phyloP scores from a whole-genome alignment of 2,888 invertebrate species.

The Lycophotia porphyrea region DNA sequence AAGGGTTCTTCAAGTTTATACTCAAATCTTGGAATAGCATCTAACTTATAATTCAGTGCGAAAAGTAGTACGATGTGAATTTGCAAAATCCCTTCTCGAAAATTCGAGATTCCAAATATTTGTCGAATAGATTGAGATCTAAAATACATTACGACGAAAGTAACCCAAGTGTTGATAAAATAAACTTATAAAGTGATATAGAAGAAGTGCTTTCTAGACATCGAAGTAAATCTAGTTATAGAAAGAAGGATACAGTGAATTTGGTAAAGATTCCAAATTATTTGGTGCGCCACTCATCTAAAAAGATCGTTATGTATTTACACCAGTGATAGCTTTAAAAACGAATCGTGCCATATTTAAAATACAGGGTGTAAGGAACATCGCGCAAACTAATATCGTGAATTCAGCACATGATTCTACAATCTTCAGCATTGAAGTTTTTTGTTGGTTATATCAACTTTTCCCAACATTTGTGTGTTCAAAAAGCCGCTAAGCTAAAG shows the following conservation, averaged over 20 bases:
- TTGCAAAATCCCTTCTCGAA: constrained; percentile 17
- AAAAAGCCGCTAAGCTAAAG: no score
- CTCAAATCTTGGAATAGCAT: background rate
- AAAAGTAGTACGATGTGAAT: constrained; percentile 2
- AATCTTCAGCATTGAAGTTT: background rate
- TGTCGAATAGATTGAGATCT: constrained; percentile 30
- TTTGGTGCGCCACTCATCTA: constrained; percentile 35
- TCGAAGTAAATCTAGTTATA: constrained; percentile 9
- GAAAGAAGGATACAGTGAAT: constrained; percentile 15
- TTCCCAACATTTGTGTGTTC: no score
- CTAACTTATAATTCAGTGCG: constrained; percentile 21
- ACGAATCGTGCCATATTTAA: constrained; percentile 34
- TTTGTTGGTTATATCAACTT: background rate
- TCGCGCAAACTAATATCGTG: background rate
- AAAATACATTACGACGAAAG: constrained; percentile 17
- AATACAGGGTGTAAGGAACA: background rate
- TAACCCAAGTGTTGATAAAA: constrained; percentile 29
- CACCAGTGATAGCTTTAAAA: constrained; percentile 22
- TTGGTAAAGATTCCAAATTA: constrained; percentile 9
- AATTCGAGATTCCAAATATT: constrained; percentile 47
- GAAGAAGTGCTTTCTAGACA: constrained; percentile 32
- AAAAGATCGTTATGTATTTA: constrained; percentile 42
- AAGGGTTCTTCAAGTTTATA: background rate
- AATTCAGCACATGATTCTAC: background rate
- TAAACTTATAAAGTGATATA: constrained; percentile 35